Evolutionary conservation across 2,113 vertebrate genomes (phyloP).

Genomic region (Syrmaticus mikado): DNA sequence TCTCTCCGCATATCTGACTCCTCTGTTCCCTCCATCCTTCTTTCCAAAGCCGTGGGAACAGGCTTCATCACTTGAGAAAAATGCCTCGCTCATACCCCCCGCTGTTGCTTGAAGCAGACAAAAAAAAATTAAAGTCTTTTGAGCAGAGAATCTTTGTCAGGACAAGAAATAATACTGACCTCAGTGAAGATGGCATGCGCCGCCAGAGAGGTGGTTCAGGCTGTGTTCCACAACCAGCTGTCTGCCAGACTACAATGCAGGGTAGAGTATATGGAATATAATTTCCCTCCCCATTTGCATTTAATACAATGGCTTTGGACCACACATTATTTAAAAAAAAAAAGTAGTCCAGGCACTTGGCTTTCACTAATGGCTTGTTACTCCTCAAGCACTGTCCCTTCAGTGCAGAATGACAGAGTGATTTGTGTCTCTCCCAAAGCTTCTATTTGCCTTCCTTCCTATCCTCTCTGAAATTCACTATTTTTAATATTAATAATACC

Average conservation of each 20-base stretch:
- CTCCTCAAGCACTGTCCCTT: constrained; percentile 34
- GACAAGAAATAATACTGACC: constrained; percentile 62
- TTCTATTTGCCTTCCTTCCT: background rate
- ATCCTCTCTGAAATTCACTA: background rate
- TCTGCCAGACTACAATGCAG: constrained; percentile 5
- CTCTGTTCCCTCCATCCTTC: constrained; percentile 37
- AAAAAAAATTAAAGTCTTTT: constrained; percentile 66
- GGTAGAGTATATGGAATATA: constrained; percentile 50
- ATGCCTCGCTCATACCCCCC: constrained; percentile 61
- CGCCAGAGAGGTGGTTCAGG: constrained; percentile 22
- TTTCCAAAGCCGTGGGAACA: constrained; percentile 65
- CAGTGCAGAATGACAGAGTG: constrained; percentile 19
- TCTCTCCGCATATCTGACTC: background rate
- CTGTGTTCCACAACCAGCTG: constrained; percentile 48
- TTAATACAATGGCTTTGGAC: constrained; percentile 63
- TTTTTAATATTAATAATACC: constrained; percentile 48
- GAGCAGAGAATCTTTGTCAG: constrained; percentile 66
- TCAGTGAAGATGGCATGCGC: constrained; percentile 43
- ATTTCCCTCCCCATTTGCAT: constrained; percentile 63
- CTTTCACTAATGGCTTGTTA: constrained; percentile 58
- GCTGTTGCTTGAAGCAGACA: constrained; percentile 63
- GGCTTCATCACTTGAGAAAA: constrained; percentile 68
- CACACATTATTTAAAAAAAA: constrained; percentile 55
- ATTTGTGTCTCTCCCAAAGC: constrained; percentile 42
- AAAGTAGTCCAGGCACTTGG: background rate